Percentiles rank a stretch among this genome's conserved stretches.
phyloP scores from a whole-genome alignment of 2,113 vertebrate genomes.

The Romanogobio albipinnatus region DNA sequence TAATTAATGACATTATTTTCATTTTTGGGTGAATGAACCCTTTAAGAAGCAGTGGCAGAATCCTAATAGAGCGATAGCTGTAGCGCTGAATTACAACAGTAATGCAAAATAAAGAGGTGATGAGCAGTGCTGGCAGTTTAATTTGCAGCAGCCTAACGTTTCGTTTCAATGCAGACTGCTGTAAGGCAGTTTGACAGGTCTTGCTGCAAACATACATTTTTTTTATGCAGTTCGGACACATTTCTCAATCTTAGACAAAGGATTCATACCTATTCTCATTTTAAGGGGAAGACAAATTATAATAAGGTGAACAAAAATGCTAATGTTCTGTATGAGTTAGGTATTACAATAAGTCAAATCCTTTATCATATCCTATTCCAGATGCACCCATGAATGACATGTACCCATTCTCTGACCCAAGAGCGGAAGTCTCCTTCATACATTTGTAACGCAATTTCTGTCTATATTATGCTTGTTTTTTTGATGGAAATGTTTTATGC shows the following conservation, averaged over 20 bases:
- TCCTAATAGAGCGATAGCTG: conserved; percentile 25
- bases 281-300: background rate
- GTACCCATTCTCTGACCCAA: background rate
- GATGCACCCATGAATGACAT: background rate
- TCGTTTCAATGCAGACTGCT: conserved; percentile 5
- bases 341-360: background rate
- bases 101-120: conserved; percentile 34
- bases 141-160: conserved; percentile 35
- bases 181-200: background rate
- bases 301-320: background rate
- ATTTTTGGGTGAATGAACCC: too few relatives aligned
- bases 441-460: background rate
- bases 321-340: background rate
- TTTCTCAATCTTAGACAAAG: background rate
- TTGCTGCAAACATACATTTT: background rate
- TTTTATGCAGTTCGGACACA: background rate
- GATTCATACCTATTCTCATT: background rate
- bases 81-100: conserved; percentile 33
- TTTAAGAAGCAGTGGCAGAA: conserved; percentile 1
- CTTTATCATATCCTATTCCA: background rate
- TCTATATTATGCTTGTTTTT: background rate
- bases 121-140: conserved; percentile 36
- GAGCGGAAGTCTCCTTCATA: conserved; percentile 12
- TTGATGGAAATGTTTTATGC: too few relatives aligned
- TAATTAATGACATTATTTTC: too few relatives aligned